Base-by-base conservation (phyloP, 2,888 invertebrate species). In the Dolichomitus sp. region DNA sequence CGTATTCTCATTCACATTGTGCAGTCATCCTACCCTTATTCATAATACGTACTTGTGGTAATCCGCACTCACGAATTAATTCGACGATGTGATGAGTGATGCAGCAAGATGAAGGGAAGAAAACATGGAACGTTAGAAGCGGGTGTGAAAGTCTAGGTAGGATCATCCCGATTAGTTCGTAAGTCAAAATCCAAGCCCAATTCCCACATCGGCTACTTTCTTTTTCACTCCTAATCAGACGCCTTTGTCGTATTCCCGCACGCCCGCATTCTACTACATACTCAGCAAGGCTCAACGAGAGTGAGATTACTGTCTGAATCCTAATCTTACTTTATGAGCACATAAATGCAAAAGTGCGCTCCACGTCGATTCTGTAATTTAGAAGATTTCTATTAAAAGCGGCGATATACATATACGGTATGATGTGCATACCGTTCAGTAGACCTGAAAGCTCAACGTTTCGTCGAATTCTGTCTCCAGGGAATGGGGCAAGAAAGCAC, bases 321-420 rank as follows among this genome's bases (percentile, higher is more conserved):
- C 90, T 89, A 66, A 73, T 87, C 87, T 88, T 88, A 88, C 89
- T 91, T 92, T 91, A 91, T 91, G 89, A 91, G 90, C 90, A 85
- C 90, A 86, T 90, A 91, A 92, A 91, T 87, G 90, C 89, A 86
- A 85, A 86, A 86, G 87, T 87, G 85, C 86, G 80, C 68, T 76
- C 78, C 85, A 81, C 81, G 61, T 61, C 19, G 37, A 73, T 61
- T 33, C 12, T 74, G 6, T 33, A 23, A 30, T 37, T 42, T 19
- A 40, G n/a, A 40, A 30, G 63, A 74, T 65, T 23, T 23, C 23
- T 2, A 23, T 2, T 1, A n/a, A 23, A 40, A 27, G 54, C 17
- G 9, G 40, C 30, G 9, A 30, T 59, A 30, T 12, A 30, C 6
- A 27, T 14, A 5, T 19, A 23, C 65, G 19, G 30, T 42, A n/a